Conservation (phyloP, 2,797 vertebrate species). For the Argya squamiceps region DNA sequence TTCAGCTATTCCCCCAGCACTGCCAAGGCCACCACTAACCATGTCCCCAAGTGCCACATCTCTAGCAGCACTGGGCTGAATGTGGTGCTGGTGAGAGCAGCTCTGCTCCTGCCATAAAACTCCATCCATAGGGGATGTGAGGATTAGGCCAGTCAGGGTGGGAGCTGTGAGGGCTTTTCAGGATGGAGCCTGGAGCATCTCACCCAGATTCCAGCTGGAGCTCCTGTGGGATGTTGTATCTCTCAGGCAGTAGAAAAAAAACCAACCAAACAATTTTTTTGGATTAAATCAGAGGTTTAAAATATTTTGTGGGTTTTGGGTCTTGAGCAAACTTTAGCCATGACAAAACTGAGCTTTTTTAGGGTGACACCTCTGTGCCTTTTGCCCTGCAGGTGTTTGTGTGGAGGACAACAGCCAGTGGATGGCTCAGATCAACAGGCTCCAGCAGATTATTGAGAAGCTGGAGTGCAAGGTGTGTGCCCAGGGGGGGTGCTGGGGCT, state of each 20-base stretch:
- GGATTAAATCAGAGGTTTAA: background rate
- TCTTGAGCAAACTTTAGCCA: background rate
- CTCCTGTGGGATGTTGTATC: background rate
- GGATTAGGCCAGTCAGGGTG: background rate
- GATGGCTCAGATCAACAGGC: slow-evolving; percentile 89
- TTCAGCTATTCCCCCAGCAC: fast-evolving
- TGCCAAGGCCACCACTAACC: background rate
- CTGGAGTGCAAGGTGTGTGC: slow-evolving; percentile 89
- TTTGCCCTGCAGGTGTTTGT: slow-evolving; percentile 70
- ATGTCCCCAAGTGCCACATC: background rate
- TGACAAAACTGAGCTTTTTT: background rate
- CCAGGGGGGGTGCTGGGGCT: background rate
- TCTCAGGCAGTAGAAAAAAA: background rate
- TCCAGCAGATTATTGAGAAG: slow-evolving; percentile 93
- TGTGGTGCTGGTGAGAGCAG: background rate
- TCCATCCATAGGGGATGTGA: background rate
- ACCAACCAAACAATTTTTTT: background rate
- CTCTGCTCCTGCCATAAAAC: background rate
- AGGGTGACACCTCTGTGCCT: background rate
- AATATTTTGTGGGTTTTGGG: background rate
- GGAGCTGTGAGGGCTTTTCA: background rate
- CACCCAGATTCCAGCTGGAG: background rate
- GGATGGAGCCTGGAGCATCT: background rate
- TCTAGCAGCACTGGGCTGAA: background rate
- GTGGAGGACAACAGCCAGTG: slow-evolving; percentile 85